These are phyloP conservation scores for Myrmecophaga tridactyla DNA, from an alignment of 2,113 vertebrate genomes.

Conservation along the genomic window DNA sequence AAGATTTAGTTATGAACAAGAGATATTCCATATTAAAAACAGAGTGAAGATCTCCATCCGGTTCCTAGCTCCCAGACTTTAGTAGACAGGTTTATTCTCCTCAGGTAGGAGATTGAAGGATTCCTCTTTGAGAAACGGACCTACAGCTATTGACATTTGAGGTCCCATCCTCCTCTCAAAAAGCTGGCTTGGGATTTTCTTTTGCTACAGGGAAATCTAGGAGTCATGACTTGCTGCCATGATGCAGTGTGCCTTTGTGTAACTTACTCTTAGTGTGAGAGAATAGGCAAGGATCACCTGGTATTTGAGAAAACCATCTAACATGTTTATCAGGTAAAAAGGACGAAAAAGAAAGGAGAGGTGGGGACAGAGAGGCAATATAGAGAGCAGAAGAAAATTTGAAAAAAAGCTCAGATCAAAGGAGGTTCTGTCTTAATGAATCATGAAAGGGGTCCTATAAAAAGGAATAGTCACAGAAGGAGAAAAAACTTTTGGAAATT, in stretches of 20 bases:
- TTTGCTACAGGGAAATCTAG: not conserved
- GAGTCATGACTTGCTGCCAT: not conserved
- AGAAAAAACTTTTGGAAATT: not conserved
- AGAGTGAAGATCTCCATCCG: not conserved
- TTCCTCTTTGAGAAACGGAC: constrained; percentile 7
- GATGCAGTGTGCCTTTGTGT: not conserved
- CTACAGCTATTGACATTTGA: not conserved
- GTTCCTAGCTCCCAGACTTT: not conserved
- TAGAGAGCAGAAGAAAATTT: too few relatives aligned
- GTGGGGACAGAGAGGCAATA: too few relatives aligned
- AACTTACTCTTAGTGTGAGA: not conserved
- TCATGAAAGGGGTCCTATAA: too few relatives aligned
- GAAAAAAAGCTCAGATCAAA: too few relatives aligned
- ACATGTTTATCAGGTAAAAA: too few relatives aligned
- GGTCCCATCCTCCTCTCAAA: not conserved
- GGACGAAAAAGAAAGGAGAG: too few relatives aligned
- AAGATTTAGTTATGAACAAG: not conserved
- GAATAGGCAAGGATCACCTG: too few relatives aligned
- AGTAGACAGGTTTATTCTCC: not conserved
- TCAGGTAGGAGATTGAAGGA: not conserved
- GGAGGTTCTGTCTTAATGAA: too few relatives aligned
- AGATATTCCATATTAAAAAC: not conserved
- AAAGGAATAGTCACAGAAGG: not conserved
- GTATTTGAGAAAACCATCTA: too few relatives aligned
- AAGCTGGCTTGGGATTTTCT: not conserved